Evolutionary conservation across 2,888 invertebrate species (phyloP), one percentile per base, ranked within the genome.

Genomic region (Volucella bombylans): DNA sequence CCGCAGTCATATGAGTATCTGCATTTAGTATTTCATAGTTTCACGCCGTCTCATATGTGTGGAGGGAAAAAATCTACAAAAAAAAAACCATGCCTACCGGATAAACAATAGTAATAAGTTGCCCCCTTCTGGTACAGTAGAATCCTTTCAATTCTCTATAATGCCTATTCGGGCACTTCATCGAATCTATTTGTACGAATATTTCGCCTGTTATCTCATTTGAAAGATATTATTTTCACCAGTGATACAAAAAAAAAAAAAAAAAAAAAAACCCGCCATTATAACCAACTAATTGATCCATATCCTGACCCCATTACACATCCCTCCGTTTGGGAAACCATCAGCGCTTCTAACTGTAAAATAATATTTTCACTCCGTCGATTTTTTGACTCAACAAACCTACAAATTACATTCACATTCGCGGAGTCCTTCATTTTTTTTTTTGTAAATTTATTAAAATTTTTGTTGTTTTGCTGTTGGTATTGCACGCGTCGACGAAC

Each of bases 331-430:
- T 41, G 49, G 31, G 31, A 6, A 57, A 31, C 43, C 73, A n/a
- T 31, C 39, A 43, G 8, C 45, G 15, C 55, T 43, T 67, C 72
- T 73, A 80, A 80, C 67, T 47, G 65, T 11, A 49, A 65, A 79
- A 79, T 79, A 41, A 79, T 79, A 65, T 57, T 79, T 68, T 59
- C 78, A 64, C 73, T 73, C 64, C 31, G 49, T 10, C 59, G 41
- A 49, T 61, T 61, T 82, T 65, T 57, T 62, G 49, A 65, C 59
- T 68, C 78, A 64, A 52, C 55, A 78, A 78, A 73, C 73, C 57
- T 68, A 52, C 55, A 82, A 82, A 82, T 72, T 77, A 64, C 64
- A 73, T 61, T 82, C 61, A 62, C 55, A 15, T 6, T 31, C 31
- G 31, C 31, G 31, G 4, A 41, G 39, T 47, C 43, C 55, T 50